Conservation (phyloP, 2,888 invertebrate genomes). For the Leptopilina syphax region DNA sequence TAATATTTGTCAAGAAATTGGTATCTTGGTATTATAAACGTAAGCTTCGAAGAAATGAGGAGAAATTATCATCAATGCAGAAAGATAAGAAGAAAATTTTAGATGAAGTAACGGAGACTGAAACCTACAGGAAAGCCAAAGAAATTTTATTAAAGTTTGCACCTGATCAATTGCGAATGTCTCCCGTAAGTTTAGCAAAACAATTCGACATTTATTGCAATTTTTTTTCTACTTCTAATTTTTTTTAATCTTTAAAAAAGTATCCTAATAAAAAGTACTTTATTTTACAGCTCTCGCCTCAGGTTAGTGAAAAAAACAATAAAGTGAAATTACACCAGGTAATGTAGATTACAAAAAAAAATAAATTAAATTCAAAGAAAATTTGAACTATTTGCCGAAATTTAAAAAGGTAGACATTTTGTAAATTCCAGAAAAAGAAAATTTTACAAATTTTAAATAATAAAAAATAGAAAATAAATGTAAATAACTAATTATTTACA, state of each 20-base stretch:
- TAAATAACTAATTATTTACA: no score
- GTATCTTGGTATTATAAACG: constrained; percentile 94
- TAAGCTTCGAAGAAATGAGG: constrained; percentile 87
- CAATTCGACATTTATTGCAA: background rate
- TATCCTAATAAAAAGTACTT: background rate
- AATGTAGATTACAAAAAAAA: background rate
- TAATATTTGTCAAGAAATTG: constrained; percentile 86
- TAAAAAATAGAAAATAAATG: no score
- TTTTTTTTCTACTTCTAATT: constrained; percentile 17
- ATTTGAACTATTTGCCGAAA: no score
- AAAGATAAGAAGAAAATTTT: constrained; percentile 92
- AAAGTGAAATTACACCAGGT: background rate
- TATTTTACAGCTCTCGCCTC: constrained; percentile 64
- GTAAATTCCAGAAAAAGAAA: no score
- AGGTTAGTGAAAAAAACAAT: constrained; percentile 60
- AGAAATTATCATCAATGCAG: constrained; percentile 84
- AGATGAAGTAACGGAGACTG: constrained; percentile 97
- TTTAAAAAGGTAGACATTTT: background rate
- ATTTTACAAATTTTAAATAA: no score
- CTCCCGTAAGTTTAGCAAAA: constrained; percentile 64
- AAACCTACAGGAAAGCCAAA: constrained; percentile 96
- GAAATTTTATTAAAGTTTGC: constrained; percentile 93
- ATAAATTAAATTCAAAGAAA: background rate
- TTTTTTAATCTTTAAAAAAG: background rate
- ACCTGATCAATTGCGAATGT: constrained; percentile 79